Evolutionary conservation across 2,113 vertebrate genomes (phyloP), one percentile per base, ranked within the genome.

Genomic region (Geococcyx californianus): DNA sequence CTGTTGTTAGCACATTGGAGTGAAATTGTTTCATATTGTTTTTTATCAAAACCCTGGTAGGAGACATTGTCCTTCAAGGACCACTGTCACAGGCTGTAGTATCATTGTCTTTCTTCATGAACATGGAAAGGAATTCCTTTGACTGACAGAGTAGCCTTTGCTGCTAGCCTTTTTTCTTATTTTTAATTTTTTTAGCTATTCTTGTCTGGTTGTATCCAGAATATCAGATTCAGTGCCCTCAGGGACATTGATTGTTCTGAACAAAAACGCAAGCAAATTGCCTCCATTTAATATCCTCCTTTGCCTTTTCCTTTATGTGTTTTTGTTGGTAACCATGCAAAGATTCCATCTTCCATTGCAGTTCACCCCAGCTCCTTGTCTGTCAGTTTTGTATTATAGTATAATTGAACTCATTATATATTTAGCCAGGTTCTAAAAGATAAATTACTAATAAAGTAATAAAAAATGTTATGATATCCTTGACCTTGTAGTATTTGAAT

Each of bases 401-500:
- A 6, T 66, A 89, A 79, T 76, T 40, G 79, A 54, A 8, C 31
- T 94, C 31, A 82, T 79, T 64, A 49, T 70, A 49, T 68, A 34
- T 91, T 89, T 87, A 87, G 60, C 29, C 76, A 3, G 1, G 33
- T 84, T 93, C 42, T 77, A 44, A 67, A 58, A 70, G 25, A 52
- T 80, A 26, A 70, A 54, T 84, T 74, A 25, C 68, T 92, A 87
- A 11, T 63, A 49, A 69, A 28, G 10, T 45, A 75, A 90, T 74
- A 80, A 90, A 64, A 29, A 63, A 10, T 86, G 42, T 58, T 10
- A 33, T 13, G 75, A 60, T 34, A 44, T 29, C 63, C 38, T 84
- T 92, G 96, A 94, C 93, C 93, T 95, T 97, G 84, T 89, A 89
- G 66, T 52, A 75, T 84, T 94, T 52, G 64, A 69, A 75, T 93